Conservation (phyloP, 2,797 vertebrate genomes). For the Takifugu rubripes region DNA sequence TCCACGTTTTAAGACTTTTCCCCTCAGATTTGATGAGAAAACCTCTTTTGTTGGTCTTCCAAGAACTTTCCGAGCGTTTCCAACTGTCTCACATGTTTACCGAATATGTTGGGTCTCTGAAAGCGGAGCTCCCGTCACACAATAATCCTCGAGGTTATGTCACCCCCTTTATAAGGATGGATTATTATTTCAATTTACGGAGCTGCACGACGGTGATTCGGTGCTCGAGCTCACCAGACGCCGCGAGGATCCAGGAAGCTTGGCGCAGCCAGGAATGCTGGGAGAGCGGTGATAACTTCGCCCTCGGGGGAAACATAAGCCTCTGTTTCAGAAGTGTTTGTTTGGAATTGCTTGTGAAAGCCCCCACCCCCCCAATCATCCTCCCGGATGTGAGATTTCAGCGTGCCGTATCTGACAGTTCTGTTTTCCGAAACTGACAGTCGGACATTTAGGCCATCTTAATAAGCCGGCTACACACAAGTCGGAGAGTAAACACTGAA, state of each 20-base stretch:
- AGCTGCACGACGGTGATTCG: neutral
- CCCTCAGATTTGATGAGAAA: too few relatives aligned
- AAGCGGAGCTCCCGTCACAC: too few relatives aligned
- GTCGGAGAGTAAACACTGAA: neutral
- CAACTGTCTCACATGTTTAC: neutral
- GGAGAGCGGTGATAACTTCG: neutral
- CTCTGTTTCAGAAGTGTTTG: conserved; percentile 3
- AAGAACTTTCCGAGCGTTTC: too few relatives aligned
- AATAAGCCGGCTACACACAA: neutral
- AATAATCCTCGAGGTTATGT: too few relatives aligned
- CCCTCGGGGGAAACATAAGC: conserved; percentile 4
- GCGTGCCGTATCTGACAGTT: too few relatives aligned
- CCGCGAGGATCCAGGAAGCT: neutral
- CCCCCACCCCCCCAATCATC: too few relatives aligned
- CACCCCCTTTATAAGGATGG: neutral
- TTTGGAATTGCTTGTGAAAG: neutral
- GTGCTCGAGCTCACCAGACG: neutral
- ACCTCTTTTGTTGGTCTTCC: too few relatives aligned
- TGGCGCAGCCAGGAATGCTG: neutral
- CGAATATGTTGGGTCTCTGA: too few relatives aligned
- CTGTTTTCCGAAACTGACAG: neutral
- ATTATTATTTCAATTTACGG: conserved; percentile 5
- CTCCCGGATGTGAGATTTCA: too few relatives aligned
- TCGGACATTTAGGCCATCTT: neutral
- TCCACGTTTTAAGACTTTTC: too few relatives aligned